Evolutionary conservation across 2,888 invertebrate species (phyloP), one percentile per base, ranked within the genome.

Genomic region (Caenorhabditis plicata): DNA sequence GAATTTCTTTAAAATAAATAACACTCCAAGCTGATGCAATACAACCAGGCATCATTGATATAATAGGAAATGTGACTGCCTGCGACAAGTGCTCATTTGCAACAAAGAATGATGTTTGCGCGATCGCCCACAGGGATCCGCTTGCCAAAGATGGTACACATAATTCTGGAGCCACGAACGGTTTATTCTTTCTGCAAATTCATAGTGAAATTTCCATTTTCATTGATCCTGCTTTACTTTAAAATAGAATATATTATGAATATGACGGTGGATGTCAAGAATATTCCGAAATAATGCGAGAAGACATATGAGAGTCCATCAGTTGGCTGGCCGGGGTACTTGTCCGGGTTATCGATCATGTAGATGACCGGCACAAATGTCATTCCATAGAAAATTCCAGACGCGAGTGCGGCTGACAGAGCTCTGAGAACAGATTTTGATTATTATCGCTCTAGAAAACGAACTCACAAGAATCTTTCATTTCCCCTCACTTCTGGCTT

Each of bases 101-200:
- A 13, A 85, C 72, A 73, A 85, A 84, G 68, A 84, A 85, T 29
- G 80, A 74, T 4, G 81, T 71, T n/a, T 83, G 82, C 19, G 83
- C 85, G 7, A 83, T 64, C 4, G 79, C 82, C 85, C 85, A 85
- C 79, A 85, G 80, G 8, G 81, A 36, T 0, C 85, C 85, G 3
- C 83, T 81, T n/a, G 81, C 56, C 32, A 83, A 66, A 7, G 82
- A 82, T 2, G 85, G 85, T 23, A 84, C 68, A 33, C 82, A 80
- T n/a, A 80, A 79, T 20, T 74, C 66, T 0, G 81, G 80, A 51
- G 82, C 82, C n/a, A 85, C 72, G 46, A 68, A 66, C 1, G 84
- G 84, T 31, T 75, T 70, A 70, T 83, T 84, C 47, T 73, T 66
- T 69, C 74, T 70, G 52, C 2, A 51, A 50, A 36, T 38, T 19